Conservation (phyloP, 2,888 invertebrate species). For the Caenorhabditis macrosperma region DNA sequence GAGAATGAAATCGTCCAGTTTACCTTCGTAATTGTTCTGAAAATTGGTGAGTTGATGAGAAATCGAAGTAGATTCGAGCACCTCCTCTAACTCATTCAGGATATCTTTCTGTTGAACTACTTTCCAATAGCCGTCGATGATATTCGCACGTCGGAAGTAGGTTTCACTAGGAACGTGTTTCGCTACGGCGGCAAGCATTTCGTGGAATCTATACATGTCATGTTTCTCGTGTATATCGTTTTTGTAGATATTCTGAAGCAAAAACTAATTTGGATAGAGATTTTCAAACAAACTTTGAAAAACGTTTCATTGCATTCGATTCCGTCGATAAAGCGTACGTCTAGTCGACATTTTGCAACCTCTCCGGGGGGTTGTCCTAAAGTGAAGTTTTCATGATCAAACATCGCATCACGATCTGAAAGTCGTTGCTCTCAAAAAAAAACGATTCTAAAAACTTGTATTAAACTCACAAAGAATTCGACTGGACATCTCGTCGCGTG, state of each 20-base stretch:
- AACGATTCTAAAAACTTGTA: neutral
- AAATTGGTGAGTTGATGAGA: no score
- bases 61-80: no score
- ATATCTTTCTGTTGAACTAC: no score
- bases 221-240: neutral
- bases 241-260: constrained; percentile 8
- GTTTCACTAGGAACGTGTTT: no score
- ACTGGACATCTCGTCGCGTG: no score
- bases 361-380: neutral
- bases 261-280: no score
- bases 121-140: no score
- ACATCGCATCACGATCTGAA: neutral
- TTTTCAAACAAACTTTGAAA: neutral
- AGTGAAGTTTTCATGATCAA: constrained; percentile 3
- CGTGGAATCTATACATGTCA: no score
- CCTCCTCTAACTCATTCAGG: no score
- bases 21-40: no score
- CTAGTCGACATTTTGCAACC: constrained; percentile 14
- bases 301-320: neutral
- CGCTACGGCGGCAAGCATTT: no score
- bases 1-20: neutral
- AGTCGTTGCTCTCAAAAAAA: neutral
- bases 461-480: neutral
- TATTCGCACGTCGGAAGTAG: no score
- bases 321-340: constrained; percentile 5